These are phyloP conservation scores for Flexamia atlantica DNA, from an alignment of 2,888 invertebrate species.

Conservation along the genomic window DNA sequence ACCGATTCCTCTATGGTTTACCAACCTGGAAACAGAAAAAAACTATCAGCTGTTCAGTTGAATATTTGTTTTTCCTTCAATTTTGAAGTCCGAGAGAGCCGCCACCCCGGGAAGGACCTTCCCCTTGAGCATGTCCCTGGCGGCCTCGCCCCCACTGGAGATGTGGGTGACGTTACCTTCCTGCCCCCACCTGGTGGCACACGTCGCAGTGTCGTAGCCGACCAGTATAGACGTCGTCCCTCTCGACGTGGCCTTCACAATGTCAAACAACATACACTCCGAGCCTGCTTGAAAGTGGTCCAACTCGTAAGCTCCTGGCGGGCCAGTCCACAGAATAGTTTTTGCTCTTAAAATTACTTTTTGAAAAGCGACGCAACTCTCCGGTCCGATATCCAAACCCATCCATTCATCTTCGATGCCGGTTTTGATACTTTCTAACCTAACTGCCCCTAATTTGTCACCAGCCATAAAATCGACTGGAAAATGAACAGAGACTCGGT, in stretches of 20 bases:
- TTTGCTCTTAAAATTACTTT: slow-evolving; percentile 32
- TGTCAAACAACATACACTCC: slow-evolving; percentile 29
- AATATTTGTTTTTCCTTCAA: neutral
- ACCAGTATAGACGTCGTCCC: slow-evolving; percentile 16
- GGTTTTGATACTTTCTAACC: slow-evolving; percentile 11
- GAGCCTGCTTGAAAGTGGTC: slow-evolving; percentile 36
- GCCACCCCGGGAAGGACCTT: slow-evolving; percentile 32
- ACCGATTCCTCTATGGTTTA: too few relatives aligned
- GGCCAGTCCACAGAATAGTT: slow-evolving; percentile 32
- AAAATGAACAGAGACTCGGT: slow-evolving; percentile 15
- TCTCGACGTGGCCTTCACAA: slow-evolving; percentile 19
- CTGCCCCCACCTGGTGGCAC: slow-evolving; percentile 20
- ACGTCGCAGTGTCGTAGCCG: slow-evolving; percentile 4
- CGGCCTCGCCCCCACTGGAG: slow-evolving; percentile 13
- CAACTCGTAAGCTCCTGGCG: slow-evolving; percentile 39
- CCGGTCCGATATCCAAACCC: slow-evolving; percentile 47
- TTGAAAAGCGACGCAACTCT: slow-evolving; percentile 15
- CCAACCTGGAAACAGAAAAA: too few relatives aligned
- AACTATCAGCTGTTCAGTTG: neutral
- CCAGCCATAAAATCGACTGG: slow-evolving; percentile 34
- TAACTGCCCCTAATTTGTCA: slow-evolving; percentile 10
- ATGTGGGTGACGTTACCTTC: slow-evolving; percentile 1
- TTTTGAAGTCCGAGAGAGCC: slow-evolving; percentile 28
- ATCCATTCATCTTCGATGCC: slow-evolving; percentile 47
- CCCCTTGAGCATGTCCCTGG: neutral